Percentiles rank a stretch among this genome's conserved stretches.
Evolutionary conservation across 2,797 vertebrate genomes (phyloP).

Genomic region (Iguana delicatissima): DNA sequence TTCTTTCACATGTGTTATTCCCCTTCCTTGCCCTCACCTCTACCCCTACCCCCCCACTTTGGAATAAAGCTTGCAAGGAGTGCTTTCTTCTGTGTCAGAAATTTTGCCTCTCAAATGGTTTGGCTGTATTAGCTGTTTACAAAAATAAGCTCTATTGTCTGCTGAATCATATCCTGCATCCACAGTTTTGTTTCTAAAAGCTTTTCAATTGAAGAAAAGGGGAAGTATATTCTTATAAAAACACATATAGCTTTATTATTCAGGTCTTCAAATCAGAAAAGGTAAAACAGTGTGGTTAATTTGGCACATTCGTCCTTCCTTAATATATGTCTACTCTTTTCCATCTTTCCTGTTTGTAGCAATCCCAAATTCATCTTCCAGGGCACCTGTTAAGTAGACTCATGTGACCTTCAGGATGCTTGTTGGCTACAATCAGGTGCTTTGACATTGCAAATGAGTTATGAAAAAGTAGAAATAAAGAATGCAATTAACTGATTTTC

Average conservation of each 20-base stretch:
- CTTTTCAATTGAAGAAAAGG: not conserved
- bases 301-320: not conserved
- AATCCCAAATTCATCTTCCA: not conserved
- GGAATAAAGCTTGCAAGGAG: not conserved
- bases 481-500: not conserved
- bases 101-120: not conserved
- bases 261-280: not conserved
- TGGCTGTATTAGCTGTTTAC: not conserved
- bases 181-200: not conserved
- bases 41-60: not conserved
- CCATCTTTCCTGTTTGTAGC: not conserved
- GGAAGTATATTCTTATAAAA: not conserved
- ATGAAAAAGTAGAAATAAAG: not conserved
- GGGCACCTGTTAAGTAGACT: not conserved
- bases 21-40: not conserved
- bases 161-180: not conserved
- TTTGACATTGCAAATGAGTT: slow-evolving; percentile 3
- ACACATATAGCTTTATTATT: not conserved
- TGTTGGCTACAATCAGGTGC: not conserved
- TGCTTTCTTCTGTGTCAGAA: slow-evolving; percentile 8
- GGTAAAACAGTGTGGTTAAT: not conserved
- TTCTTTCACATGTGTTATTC: not conserved
- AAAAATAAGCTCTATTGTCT: slow-evolving; percentile 17
- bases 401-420: not conserved
- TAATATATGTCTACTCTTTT: not conserved